Evolutionary conservation across 2,113 vertebrate species (phyloP).

Genomic region (Scytalopus superciliaris): DNA sequence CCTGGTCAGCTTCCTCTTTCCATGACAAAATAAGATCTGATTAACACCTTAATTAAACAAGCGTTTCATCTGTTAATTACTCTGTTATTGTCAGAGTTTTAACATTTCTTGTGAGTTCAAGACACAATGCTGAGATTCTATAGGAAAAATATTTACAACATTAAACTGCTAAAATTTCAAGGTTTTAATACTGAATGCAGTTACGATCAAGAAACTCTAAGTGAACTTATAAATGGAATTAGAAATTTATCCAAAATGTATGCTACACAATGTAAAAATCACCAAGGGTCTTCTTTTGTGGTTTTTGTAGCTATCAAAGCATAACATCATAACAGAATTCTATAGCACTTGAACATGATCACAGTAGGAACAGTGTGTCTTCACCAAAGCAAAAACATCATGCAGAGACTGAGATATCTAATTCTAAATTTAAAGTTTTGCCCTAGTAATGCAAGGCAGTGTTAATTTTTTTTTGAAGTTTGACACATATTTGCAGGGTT

Average conservation of each 20-base stretch:
- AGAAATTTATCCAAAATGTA: background rate
- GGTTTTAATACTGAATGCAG: background rate
- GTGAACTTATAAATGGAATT: background rate
- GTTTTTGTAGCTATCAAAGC: background rate
- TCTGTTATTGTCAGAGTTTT: conserved; percentile 24
- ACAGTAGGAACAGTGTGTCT: background rate
- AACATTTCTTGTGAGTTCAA: background rate
- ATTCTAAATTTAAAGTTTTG: background rate
- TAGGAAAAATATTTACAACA: background rate
- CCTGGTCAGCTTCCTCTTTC: conserved; percentile 46
- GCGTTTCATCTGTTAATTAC: conserved; percentile 10
- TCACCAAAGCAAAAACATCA: background rate
- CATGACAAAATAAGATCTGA: conserved; percentile 13
- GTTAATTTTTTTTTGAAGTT: background rate
- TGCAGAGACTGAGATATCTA: background rate
- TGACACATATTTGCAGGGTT: background rate
- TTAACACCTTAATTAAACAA: background rate
- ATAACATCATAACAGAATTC: background rate
- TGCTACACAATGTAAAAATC: background rate
- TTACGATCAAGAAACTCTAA: background rate
- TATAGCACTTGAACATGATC: background rate
- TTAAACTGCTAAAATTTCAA: background rate
- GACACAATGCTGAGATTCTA: background rate
- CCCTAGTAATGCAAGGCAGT: background rate
- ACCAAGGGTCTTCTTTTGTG: background rate